A percentile compares a stretch with the other conserved stretches of the same genome.
These are phyloP conservation scores for Rattus rattus DNA, from an alignment of 2,113 vertebrate species.

Conservation along the genomic window DNA sequence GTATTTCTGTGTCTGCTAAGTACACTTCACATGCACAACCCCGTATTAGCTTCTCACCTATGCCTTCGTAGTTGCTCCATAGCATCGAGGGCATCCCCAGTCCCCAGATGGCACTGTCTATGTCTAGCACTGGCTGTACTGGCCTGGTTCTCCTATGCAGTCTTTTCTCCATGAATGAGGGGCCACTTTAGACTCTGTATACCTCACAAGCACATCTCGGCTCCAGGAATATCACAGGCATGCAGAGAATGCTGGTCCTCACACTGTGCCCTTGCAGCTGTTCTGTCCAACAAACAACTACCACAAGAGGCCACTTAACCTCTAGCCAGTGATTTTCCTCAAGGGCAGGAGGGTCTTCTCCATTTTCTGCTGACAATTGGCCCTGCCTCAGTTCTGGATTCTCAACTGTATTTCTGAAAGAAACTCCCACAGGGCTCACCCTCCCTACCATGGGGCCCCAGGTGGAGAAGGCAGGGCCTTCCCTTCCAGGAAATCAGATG, in stretches of 20 bases:
- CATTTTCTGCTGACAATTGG: constrained; percentile 25
- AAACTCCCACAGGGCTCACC: constrained; percentile 48
- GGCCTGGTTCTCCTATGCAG: background rate
- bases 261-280: background rate
- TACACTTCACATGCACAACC: background rate
- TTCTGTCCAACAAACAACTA: background rate
- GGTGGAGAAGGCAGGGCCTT: constrained; percentile 56
- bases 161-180: background rate
- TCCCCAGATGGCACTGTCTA: background rate
- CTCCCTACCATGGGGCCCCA: constrained; percentile 23
- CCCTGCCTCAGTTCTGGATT: constrained; percentile 3
- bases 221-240: background rate
- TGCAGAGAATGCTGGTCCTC: background rate
- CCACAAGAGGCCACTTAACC: background rate
- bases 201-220: background rate
- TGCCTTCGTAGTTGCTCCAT: background rate
- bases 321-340: background rate
- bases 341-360: constrained; percentile 32
- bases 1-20: constrained; percentile 10
- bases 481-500: constrained; percentile 73
- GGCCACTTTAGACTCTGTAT: background rate
- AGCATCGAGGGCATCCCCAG: background rate
- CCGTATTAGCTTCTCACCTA: background rate
- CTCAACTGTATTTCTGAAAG: constrained; percentile 28
- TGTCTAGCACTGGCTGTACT: background rate